Base-by-base conservation (phyloP, 2,888 invertebrate genomes). In the Macrosiphum euphorbiae region DNA sequence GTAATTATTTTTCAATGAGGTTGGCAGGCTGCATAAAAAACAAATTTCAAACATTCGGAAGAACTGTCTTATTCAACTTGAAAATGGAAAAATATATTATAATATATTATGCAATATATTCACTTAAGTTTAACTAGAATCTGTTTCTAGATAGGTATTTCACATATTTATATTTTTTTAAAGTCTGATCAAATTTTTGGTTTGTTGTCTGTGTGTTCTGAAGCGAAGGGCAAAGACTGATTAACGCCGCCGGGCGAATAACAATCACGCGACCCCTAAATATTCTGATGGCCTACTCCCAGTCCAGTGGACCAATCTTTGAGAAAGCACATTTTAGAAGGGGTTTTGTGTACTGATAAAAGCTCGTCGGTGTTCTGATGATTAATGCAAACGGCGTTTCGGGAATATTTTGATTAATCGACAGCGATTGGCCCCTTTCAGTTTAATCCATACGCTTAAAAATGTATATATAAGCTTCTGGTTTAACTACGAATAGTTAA, bases 331-430 rank as follows among this genome's bases (percentile, higher is more conserved):
- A 44, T 92, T 92, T 78, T n/a, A 84, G 78, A 92, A 78, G 78
- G 92, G 78, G 84, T 88, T 78, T 92, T 78, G 84, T 92, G 47
- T 41, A 89, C 24, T 84, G 88, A 92, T 89, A 92, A 92, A 92
- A 92, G 55, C 84, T 92, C 92, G 84, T 55, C 44, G 92, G 78
- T 84, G 88, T 92, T 88, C 52, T 44, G 88, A 92, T 92, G 92
- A 92, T 92, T 92, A 92, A 92, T 92, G 88, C 88, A 55, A 55
- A 55, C 88, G 78, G 52, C 24, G 84, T 89, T 88, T 92, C 88
- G 84, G 84, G 92, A 84, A 55, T 92, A 89, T 89, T 92, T 92
- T 92, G 84, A 92, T 92, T 92, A 92, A 92, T 92, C 92, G 92
- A 89, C 92, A 92, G 10, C 78, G 50, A 61, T 41, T 67, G 61